A percentile compares a stretch with the other conserved stretches of the same genome.
Evolutionary conservation across 2,797 vertebrate species (phyloP).

Genomic region (Pteropus rufus): DNA sequence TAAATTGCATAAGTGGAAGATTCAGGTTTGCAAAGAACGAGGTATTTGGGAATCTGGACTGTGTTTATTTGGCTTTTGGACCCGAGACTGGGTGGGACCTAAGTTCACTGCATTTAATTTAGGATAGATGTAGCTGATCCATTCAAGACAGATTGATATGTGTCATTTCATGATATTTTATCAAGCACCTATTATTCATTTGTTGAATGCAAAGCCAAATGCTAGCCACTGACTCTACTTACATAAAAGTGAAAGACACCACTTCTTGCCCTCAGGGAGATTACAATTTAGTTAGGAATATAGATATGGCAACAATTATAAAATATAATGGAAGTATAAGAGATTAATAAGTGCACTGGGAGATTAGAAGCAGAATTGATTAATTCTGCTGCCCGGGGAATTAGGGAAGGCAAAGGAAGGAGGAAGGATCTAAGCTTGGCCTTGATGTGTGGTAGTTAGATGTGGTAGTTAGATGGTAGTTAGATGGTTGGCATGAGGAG

Average conservation of each 20-base stretch:
- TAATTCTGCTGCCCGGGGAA: not conserved
- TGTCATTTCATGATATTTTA: constrained; percentile 19
- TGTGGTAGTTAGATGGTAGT: not conserved
- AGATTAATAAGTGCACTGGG: not conserved
- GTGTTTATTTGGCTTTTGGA: constrained; percentile 32
- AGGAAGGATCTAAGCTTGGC: not conserved
- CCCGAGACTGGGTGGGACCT: not conserved
- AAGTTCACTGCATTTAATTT: constrained; percentile 1
- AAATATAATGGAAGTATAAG: constrained; percentile 30
- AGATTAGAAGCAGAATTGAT: not conserved
- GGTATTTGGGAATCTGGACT: not conserved
- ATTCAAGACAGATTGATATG: not conserved
- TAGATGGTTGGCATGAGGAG: not conserved
- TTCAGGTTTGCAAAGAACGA: constrained; percentile 15
- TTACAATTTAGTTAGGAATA: not conserved
- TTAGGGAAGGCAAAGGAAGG: not conserved
- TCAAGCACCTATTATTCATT: not conserved
- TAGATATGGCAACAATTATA: not conserved
- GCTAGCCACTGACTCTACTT: not conserved
- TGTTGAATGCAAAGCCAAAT: constrained; percentile 47
- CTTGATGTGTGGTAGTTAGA: not conserved
- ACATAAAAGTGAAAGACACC: not conserved
- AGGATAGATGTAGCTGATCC: not conserved
- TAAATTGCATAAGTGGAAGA: not conserved
- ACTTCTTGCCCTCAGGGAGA: not conserved